Conservation (phyloP, 1,140 invertebrate genomes). For the Anastatus disparis region DNA sequence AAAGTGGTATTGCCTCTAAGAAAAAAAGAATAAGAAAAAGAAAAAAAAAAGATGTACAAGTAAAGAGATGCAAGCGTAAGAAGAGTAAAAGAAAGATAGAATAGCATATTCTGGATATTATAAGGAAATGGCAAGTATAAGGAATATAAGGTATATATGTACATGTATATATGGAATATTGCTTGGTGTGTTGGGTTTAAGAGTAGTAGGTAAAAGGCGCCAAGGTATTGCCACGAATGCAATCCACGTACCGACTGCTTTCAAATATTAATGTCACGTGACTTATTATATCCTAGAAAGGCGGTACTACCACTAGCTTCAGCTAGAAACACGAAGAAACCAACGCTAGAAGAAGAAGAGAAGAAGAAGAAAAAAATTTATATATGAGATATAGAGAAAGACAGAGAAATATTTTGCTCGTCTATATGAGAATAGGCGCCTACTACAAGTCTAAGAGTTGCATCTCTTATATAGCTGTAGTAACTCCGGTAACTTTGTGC, state of each 20-base stretch:
- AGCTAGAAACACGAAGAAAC: too few species aligned
- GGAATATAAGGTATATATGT: constrained; percentile 33
- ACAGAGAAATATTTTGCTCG: constrained; percentile 2
- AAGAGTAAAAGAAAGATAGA: too few species aligned
- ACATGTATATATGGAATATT: too few species aligned
- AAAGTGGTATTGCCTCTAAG: background rate
- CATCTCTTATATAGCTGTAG: too few species aligned
- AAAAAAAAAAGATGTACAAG: background rate
- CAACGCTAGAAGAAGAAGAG: background rate
- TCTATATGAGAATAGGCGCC: constrained; percentile 12
- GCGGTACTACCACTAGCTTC: background rate
- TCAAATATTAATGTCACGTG: constrained; percentile 69
- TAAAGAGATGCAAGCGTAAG: background rate
- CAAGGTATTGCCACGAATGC: constrained; percentile 54
- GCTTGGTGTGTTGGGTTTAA: constrained; percentile 44
- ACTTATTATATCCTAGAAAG: constrained; percentile 65
- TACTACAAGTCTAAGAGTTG: too few species aligned
- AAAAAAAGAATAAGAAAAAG: background rate
- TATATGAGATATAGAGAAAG: background rate
- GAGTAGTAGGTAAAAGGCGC: too few species aligned
- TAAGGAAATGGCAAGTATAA: background rate
- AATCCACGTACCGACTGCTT: constrained; percentile 67
- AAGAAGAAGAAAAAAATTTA: too few species aligned
- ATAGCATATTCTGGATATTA: background rate
- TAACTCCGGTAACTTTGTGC: too few species aligned